These are phyloP conservation scores for Larimichthys crocea DNA, from an alignment of 2,113 vertebrate species.

Conservation along the genomic window DNA sequence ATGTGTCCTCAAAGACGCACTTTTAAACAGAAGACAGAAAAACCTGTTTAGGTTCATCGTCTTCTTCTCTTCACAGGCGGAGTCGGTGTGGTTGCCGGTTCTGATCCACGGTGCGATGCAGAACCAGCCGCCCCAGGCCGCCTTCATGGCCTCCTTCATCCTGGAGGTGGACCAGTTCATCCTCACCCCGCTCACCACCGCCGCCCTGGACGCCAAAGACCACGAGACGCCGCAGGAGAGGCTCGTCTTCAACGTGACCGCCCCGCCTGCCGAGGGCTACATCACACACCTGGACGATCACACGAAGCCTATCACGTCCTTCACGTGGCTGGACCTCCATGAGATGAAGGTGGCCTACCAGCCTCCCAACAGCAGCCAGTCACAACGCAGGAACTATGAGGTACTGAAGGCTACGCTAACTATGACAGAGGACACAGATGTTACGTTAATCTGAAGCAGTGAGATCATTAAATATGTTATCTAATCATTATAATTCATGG, in stretches of 20 bases:
- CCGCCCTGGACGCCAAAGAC: constrained; percentile 78
- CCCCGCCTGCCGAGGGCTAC: constrained; percentile 63
- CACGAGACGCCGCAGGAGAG: constrained; percentile 75
- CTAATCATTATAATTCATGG: not conserved
- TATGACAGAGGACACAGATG: too few relatives aligned
- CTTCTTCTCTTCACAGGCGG: constrained; percentile 64
- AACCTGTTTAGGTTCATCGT: not conserved
- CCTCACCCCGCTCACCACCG: constrained; percentile 77
- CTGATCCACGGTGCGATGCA: constrained; percentile 77
- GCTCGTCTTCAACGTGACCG: constrained; percentile 77
- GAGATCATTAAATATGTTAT: too few relatives aligned
- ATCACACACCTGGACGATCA: constrained; percentile 82
- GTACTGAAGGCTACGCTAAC: constrained; percentile 48
- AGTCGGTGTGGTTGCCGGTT: constrained; percentile 82
- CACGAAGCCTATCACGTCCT: constrained; percentile 76
- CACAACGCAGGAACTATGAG: constrained; percentile 84
- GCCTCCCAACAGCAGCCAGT: constrained; percentile 81
- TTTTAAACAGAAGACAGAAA: not conserved
- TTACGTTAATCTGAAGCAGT: too few relatives aligned
- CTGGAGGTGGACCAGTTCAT: constrained; percentile 87
- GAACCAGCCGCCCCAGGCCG: constrained; percentile 79
- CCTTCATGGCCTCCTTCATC: constrained; percentile 82
- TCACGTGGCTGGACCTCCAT: constrained; percentile 83
- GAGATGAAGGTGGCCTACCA: constrained; percentile 87
- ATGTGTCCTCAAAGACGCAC: not conserved